phyloP scores from a whole-genome alignment of 2,888 invertebrate species.

The Busseola fusca region DNA sequence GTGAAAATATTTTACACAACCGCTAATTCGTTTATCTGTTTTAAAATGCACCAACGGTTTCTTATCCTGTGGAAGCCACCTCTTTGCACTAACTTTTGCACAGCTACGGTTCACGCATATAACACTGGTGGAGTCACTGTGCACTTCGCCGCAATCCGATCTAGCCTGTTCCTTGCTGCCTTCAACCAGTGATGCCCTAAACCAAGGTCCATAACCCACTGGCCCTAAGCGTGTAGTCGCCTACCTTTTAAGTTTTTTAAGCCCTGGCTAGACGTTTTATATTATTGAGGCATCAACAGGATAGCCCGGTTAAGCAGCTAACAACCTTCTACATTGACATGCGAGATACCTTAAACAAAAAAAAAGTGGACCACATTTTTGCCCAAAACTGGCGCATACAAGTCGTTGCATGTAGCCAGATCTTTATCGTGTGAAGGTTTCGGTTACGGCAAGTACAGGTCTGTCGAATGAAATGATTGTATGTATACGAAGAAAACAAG shows the following conservation, averaged over 20 bases:
- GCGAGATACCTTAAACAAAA: neutral
- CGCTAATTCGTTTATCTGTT: constrained; percentile 13
- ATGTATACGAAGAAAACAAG: constrained; percentile 56
- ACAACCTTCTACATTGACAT: neutral
- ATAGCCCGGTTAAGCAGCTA: neutral
- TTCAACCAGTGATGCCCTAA: no score
- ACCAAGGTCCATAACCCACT: no score
- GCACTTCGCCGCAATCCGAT: no score
- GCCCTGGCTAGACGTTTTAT: no score
- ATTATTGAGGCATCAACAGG: neutral
- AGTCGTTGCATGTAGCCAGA: neutral
- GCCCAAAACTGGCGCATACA: constrained; percentile 9
- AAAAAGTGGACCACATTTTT: neutral
- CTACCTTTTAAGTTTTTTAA: no score
- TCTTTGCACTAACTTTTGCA: constrained; percentile 2
- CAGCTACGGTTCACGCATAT: neutral
- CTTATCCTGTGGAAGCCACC: neutral
- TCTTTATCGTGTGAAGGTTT: constrained; percentile 11
- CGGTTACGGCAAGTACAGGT: constrained; percentile 4
- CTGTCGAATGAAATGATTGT: constrained; percentile 46
- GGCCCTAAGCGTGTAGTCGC: no score
- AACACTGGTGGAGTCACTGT: no score
- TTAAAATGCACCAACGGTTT: neutral
- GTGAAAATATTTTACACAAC: neutral
- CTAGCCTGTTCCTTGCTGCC: no score